phyloP scores from a whole-genome alignment of 1,140 invertebrate genomes.

The Zaprionus vittiger region DNA sequence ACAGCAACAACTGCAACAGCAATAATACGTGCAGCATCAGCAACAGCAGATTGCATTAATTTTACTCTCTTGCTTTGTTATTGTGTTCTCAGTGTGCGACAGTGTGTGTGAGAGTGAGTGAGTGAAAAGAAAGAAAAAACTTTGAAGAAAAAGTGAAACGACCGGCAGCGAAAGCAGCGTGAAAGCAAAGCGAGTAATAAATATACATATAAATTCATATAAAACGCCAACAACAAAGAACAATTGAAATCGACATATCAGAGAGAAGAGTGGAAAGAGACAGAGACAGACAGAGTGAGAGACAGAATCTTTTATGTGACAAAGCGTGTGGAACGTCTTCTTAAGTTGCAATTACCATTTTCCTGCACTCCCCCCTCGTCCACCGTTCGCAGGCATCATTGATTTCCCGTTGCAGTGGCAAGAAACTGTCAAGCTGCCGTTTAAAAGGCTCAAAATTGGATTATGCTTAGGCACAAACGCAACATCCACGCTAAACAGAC shows the following conservation, averaged over 20 bases:
- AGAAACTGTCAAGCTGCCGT: conserved; percentile 58
- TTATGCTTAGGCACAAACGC: conserved; percentile 80
- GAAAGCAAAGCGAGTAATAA: conserved; percentile 62
- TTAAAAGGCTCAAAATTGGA: conserved; percentile 64
- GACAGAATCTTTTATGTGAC: neutral
- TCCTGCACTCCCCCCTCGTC: no score
- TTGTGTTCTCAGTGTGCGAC: conserved; percentile 29
- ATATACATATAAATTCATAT: conserved; percentile 26
- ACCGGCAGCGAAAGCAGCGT: conserved; percentile 78
- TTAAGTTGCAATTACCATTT: neutral
- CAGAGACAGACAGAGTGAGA: neutral
- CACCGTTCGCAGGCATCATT: neutral
- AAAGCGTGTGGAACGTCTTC: neutral
- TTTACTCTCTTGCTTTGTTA: conserved; percentile 60
- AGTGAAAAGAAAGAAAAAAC: conserved; percentile 48
- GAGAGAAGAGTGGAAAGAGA: neutral
- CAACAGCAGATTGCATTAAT: conserved; percentile 66
- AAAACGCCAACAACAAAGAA: conserved; percentile 8
- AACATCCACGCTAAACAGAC: conserved; percentile 55
- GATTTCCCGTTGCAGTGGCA: conserved; percentile 14
- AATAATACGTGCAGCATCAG: conserved; percentile 59
- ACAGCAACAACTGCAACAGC: conserved; percentile 35
- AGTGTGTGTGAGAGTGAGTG: conserved; percentile 20
- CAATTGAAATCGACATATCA: conserved; percentile 5
- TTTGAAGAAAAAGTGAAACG: conserved; percentile 70